Evolutionary conservation across 2,797 vertebrate species (phyloP).

Genomic region (Morus bassanus): DNA sequence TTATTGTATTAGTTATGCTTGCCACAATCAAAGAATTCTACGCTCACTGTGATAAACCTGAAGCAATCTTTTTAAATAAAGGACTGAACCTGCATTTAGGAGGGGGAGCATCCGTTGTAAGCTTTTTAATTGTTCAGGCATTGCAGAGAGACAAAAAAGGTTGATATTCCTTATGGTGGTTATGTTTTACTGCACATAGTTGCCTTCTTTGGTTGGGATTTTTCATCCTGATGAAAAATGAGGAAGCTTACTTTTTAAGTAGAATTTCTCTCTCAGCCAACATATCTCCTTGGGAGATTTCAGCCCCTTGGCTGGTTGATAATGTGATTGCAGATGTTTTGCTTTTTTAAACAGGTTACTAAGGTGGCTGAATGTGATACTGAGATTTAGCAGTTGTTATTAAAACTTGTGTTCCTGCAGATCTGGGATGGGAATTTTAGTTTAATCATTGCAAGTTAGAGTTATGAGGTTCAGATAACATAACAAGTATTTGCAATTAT

Average conservation of each 20-base stretch:
- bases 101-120: background rate
- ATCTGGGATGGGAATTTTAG: background rate
- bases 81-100: background rate
- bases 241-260: background rate
- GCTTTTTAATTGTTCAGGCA: background rate
- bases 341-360: background rate
- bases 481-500: slow-evolving; percentile 12
- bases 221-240: background rate
- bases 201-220: background rate
- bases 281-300: background rate
- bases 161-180: background rate
- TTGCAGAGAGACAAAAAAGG: background rate
- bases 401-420: background rate
- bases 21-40: background rate
- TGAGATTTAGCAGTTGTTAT: background rate
- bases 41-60: background rate
- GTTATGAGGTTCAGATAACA: slow-evolving; percentile 1
- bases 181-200: background rate
- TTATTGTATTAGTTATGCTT: background rate
- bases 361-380: background rate
- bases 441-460: background rate
- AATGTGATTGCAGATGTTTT: slow-evolving; percentile 19
- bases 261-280: background rate
- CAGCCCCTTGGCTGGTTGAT: background rate
- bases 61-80: background rate